A percentile compares a stretch with the other conserved stretches of the same genome.
These are phyloP conservation scores for Pygoscelis antarcticus DNA, from an alignment of 2,113 vertebrate species.

Conservation along the genomic window DNA sequence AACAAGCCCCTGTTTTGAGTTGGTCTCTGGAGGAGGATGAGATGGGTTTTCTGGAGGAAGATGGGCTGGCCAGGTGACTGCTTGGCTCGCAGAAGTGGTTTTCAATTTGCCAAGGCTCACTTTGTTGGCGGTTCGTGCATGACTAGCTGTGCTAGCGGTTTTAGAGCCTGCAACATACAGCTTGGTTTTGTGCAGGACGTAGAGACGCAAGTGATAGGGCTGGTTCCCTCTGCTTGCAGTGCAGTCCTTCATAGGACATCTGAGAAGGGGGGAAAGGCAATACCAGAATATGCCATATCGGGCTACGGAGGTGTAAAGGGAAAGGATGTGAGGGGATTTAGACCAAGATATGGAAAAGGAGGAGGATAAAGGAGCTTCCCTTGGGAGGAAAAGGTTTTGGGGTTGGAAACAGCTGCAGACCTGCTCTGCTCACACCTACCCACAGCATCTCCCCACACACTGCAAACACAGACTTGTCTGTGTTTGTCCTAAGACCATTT, in stretches of 20 bases:
- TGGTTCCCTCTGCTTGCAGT: background rate
- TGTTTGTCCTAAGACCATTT: background rate
- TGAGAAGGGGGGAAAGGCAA: background rate
- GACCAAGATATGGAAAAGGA: background rate
- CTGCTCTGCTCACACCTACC: background rate
- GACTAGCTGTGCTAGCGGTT: accelerated
- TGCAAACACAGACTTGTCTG: too few relatives aligned
- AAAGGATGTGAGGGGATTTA: background rate
- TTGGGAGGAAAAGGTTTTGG: background rate
- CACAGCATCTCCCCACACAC: accelerated
- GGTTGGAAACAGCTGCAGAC: background rate
- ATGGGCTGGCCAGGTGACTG: background rate
- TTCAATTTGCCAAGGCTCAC: background rate
- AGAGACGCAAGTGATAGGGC: background rate
- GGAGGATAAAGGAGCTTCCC: background rate
- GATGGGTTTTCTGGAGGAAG: background rate
- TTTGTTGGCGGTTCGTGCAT: background rate
- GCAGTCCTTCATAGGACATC: accelerated
- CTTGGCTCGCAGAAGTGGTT: background rate
- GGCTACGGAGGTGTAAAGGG: background rate
- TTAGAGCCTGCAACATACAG: background rate
- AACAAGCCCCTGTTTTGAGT: background rate
- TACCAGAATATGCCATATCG: accelerated
- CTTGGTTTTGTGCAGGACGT: background rate
- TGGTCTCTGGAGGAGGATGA: background rate